phyloP scores from a whole-genome alignment of 2,113 vertebrate genomes.

The Rhinoderma darwinii region DNA sequence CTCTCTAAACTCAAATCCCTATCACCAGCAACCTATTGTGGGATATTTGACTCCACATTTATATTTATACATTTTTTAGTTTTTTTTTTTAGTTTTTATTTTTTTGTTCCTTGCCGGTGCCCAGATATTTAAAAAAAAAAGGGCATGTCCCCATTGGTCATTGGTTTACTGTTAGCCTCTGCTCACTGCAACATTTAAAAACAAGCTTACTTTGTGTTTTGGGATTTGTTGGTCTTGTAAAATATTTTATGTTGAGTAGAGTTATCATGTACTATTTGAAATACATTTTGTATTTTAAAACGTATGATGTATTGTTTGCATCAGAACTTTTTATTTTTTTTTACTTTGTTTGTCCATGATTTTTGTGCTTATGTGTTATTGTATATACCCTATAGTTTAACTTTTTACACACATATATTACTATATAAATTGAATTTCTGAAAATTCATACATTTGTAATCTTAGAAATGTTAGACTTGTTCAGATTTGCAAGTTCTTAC shows the following conservation, averaged over 20 bases:
- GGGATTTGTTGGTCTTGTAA: conserved; percentile 57
- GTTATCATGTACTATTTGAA: conserved; percentile 58
- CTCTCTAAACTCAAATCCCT: conserved; percentile 38
- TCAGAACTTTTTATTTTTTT: conserved; percentile 50
- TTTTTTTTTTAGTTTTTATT: not conserved
- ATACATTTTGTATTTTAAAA: conserved; percentile 61
- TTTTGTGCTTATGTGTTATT: conserved; percentile 51
- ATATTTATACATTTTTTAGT: conserved; percentile 16
- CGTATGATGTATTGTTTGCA: conserved; percentile 56
- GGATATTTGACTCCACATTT: conserved; percentile 27
- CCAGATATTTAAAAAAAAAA: not conserved
- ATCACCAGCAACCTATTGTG: conserved; percentile 54
- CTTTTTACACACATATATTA: conserved; percentile 32
- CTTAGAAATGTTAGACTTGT: not conserved
- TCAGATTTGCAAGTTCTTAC: not conserved
- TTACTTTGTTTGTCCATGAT: conserved; percentile 33
- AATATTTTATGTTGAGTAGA: conserved; percentile 60
- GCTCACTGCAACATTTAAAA: conserved; percentile 28
- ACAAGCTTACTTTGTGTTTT: conserved; percentile 55
- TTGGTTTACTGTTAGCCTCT: conserved; percentile 36
- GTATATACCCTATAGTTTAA: conserved; percentile 51
- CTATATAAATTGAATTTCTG: conserved; percentile 35
- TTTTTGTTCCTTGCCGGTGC: not conserved
- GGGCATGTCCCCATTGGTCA: not conserved
- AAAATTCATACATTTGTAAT: conserved; percentile 34